A percentile compares a stretch with the other conserved stretches of the same genome.
Conservation (phyloP, 2,113 vertebrate species). For the Pluvialis apricaria region DNA sequence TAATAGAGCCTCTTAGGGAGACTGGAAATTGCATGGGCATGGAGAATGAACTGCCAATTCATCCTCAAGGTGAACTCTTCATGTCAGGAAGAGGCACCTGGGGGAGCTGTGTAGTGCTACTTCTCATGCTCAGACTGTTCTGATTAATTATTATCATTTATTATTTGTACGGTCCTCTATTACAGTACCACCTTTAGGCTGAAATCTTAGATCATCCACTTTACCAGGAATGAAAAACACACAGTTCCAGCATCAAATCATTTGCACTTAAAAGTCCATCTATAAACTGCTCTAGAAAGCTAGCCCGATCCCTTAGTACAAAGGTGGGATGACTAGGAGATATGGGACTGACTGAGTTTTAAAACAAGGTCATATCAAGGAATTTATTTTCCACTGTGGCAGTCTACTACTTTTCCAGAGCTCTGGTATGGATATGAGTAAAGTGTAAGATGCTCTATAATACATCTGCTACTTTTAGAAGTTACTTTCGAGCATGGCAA, state of each 20-base stretch:
- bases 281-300: neutral
- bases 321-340: neutral
- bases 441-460: neutral
- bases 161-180: neutral
- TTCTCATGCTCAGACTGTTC: slow-evolving; percentile 40
- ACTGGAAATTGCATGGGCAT: slow-evolving; percentile 19
- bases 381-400: neutral
- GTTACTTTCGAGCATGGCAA: neutral
- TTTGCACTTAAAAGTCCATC: neutral
- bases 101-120: neutral
- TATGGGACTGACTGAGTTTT: neutral
- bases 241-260: neutral
- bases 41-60: slow-evolving; percentile 42
- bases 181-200: slow-evolving; percentile 11
- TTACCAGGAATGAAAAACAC: neutral
- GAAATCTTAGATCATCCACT: slow-evolving; percentile 21
- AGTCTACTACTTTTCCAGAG: neutral
- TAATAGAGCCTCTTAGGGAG: slow-evolving; percentile 49
- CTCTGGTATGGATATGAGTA: neutral
- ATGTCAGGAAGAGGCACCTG: slow-evolving; percentile 18
- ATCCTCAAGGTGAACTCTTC: slow-evolving; percentile 52
- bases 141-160: slow-evolving; percentile 58
- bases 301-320: neutral
- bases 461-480: neutral
- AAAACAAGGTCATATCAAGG: neutral